Conservation (phyloP, 2,113 vertebrate species). For the Rhinopithecus roxellana region DNA sequence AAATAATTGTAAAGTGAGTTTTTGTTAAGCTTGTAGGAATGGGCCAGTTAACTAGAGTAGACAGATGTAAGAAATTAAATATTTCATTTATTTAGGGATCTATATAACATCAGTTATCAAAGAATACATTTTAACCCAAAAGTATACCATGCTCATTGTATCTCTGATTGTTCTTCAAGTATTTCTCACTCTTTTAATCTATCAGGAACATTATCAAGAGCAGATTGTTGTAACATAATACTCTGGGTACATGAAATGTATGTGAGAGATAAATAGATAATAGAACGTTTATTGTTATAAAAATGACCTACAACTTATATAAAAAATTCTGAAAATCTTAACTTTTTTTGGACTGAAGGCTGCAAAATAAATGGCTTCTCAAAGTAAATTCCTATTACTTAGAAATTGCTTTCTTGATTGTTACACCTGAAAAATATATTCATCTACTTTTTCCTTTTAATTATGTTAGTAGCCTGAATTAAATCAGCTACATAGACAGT, state of each 20-base stretch:
- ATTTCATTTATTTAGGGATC: background rate
- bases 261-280: background rate
- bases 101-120: background rate
- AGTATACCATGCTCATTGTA: background rate
- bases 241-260: background rate
- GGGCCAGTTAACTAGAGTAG: background rate
- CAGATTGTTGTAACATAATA: background rate
- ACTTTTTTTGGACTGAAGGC: background rate
- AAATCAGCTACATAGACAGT: background rate
- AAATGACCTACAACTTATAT: background rate
- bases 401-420: background rate
- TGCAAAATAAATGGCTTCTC: background rate
- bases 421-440: background rate
- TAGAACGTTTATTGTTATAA: background rate
- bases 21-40: background rate
- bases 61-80: background rate
- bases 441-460: background rate
- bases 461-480: slow-evolving; percentile 4
- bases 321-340: background rate
- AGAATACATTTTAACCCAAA: slow-evolving; percentile 7
- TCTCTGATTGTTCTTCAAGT: background rate
- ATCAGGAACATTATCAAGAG: background rate
- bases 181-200: background rate
- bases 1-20: background rate
- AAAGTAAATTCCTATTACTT: background rate